These are phyloP conservation scores for Murina feae DNA, from an alignment of 2,113 vertebrate genomes.

Conservation along the genomic window DNA sequence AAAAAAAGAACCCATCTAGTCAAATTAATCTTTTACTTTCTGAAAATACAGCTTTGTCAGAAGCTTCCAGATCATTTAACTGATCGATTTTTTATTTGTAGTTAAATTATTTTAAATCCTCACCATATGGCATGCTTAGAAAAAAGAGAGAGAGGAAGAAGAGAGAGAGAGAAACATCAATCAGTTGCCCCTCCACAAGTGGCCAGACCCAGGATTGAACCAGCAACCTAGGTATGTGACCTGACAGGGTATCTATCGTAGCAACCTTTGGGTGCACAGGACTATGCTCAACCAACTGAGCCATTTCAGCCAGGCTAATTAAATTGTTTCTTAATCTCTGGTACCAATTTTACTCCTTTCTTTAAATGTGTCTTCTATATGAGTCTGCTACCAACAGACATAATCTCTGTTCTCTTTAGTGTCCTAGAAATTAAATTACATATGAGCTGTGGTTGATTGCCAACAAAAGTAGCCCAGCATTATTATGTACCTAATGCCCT, in stretches of 20 bases:
- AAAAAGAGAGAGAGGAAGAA: too few relatives aligned
- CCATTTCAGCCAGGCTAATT: background rate
- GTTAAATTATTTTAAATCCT: background rate
- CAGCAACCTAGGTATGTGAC: background rate
- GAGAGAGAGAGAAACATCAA: background rate
- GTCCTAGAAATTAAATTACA: background rate
- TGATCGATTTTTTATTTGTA: background rate
- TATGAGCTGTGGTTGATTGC: background rate
- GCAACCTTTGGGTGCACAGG: background rate
- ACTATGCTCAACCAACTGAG: background rate
- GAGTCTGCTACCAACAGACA: conserved; percentile 14
- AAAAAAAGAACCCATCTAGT: background rate
- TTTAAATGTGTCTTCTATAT: background rate
- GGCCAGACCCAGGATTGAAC: too few relatives aligned
- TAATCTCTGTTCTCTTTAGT: background rate
- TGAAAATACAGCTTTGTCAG: background rate
- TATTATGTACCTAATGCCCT: background rate
- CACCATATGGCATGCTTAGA: background rate
- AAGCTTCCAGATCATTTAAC: background rate
- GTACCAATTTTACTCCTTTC: background rate
- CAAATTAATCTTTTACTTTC: conserved; percentile 32
- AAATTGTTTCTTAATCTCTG: background rate
- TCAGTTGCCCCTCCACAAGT: background rate
- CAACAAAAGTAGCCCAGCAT: background rate
- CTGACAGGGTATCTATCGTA: background rate